Percentiles rank a stretch among this genome's conserved stretches.
These are phyloP conservation scores for Esox lucius DNA, from an alignment of 2,797 vertebrate species.

Conservation along the genomic window DNA sequence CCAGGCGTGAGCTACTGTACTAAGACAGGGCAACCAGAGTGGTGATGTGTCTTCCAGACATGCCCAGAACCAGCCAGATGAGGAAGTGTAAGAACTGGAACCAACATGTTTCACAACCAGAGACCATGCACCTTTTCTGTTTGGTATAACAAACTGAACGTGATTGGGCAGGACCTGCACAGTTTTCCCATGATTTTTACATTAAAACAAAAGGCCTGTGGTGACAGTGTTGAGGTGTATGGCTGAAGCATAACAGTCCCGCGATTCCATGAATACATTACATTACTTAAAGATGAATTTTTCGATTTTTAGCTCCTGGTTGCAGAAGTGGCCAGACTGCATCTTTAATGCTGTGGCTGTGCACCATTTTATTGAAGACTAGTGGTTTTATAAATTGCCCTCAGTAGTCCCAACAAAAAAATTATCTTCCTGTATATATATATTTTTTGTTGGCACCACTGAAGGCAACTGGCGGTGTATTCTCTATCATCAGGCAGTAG, in stretches of 20 bases:
- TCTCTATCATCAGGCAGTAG: background rate
- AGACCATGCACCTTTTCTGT: slow-evolving; percentile 36
- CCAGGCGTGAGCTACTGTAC: slow-evolving; percentile 39
- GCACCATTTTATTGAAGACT: background rate
- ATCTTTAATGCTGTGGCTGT: background rate
- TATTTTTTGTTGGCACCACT: background rate
- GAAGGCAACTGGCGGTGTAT: background rate
- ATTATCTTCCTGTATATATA: background rate
- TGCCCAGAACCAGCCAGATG: slow-evolving; percentile 19
- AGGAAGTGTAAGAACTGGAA: background rate
- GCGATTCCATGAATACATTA: background rate
- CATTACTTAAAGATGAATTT: background rate
- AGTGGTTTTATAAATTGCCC: too few species aligned
- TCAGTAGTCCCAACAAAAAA: too few species aligned
- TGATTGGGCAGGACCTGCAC: slow-evolving; percentile 45
- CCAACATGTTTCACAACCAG: slow-evolving; percentile 17
- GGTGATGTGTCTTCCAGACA: slow-evolving; percentile 42
- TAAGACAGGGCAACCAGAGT: slow-evolving; percentile 47
- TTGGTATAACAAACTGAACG: slow-evolving; percentile 25
- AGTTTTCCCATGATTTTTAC: background rate
- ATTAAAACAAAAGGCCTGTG: background rate
- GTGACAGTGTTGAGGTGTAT: background rate
- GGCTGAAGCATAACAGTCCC: background rate
- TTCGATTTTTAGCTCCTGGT: too few species aligned
- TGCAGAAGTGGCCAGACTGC: too few species aligned